Conservation (phyloP, 2,797 vertebrate species). For the Lacerta viridis region DNA sequence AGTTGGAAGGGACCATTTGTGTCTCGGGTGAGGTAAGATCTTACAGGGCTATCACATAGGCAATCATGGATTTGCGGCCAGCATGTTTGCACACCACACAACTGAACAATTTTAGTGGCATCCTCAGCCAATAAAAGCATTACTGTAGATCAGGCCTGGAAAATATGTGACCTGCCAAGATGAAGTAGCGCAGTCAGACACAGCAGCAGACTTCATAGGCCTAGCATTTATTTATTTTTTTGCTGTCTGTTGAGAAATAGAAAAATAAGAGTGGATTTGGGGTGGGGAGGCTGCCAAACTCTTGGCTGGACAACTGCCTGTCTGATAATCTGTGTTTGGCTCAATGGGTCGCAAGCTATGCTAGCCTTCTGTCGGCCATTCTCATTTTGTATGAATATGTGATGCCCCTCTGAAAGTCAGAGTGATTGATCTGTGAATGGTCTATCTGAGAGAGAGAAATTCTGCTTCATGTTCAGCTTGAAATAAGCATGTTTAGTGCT, state of each 20-base stretch:
- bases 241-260: neutral
- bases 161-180: neutral
- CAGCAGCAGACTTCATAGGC: neutral
- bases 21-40: neutral
- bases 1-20: neutral
- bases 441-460: neutral
- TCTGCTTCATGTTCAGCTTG: neutral
- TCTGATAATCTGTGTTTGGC: neutral
- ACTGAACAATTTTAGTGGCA: neutral
- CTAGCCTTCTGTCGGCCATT: neutral
- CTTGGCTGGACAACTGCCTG: neutral
- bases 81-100: neutral
- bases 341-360: neutral
- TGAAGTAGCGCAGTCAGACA: neutral
- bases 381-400: neutral
- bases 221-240: neutral
- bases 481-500: constrained; percentile 9
- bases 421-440: neutral
- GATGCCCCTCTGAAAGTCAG: neutral
- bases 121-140: neutral
- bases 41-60: neutral
- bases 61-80: neutral
- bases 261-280: neutral
- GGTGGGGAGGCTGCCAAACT: neutral
- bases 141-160: neutral